Evolutionary conservation across 2,888 invertebrate species (phyloP), one percentile per base, ranked within the genome.

Genomic region (Listrodromus nycthemerus): DNA sequence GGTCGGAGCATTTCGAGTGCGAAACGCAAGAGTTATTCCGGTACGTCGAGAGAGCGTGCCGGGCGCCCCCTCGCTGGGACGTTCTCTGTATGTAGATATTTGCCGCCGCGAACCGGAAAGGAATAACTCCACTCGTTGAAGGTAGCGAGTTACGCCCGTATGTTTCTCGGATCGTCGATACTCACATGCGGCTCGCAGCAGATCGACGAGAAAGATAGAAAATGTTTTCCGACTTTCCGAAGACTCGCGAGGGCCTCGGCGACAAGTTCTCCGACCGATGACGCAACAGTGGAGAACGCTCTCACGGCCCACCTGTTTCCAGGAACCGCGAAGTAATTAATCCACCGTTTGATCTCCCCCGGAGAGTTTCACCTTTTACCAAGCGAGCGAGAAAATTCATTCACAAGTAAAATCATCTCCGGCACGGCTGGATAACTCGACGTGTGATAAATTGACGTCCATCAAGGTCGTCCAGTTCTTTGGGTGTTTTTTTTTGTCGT

Each of bases 11-110:
- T 48, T 67, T 50, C 45, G 7, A 50, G 50, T 27, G 69, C 10
- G 71, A 74, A 80, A 73, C 73, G 80, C 48, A 75, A 84, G 76
- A 85, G 70, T 66, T 82, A 84, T 82, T 82, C 77, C 65, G 55
- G 55, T 41, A 78, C 24, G 61, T 66, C 52, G 67, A 80, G 45
- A 67, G 74, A 73, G 73, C 66, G 66, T 73, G 71, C 55, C 61
- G 30, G 41, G 55, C 37, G 55, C 55, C 21, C 21, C 55, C 13
- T 10, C 21, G 21, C 55, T 55, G 55, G 21, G 10, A 24, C 55
- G 55, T 3, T 16, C 5, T 13, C 66, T 37, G 4, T 16, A 41
- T 41, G 16, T 41, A 37, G 10, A 37, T 37, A 37, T 37, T 37
- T 8, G 1, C 8, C 37, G 8, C 37, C 37, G 37, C 1, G 37